Base-by-base conservation (phyloP, 2,797 vertebrate species). In the Carcharodon carcharias region DNA sequence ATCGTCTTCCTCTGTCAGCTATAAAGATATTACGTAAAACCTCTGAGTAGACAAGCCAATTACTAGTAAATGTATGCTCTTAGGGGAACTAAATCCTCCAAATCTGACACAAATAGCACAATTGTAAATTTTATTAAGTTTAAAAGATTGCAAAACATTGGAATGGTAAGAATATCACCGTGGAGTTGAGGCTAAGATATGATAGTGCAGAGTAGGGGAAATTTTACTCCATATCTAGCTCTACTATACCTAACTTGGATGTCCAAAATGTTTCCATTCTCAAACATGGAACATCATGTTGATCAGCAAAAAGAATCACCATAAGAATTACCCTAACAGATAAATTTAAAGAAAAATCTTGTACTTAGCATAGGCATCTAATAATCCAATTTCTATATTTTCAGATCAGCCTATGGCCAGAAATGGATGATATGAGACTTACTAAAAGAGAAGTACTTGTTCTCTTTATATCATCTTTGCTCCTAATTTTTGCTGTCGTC, bases 381-480 rank as follows among this genome's bases (percentile, higher is more conserved):
- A 45, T 67, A 23, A 67, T 26, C 23, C 7, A 67, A 45, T 93
- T 93, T 93, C 63, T 93, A 11, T 67, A 67, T 45, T 95, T 96
- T 35, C 69, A 96, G 96, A 93, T 96, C 69, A 96, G 96, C 71
- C 73, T 96, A 54, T 96, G 96, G 96, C 96, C 96, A 61, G 96
- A 96, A 67, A 96, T 96, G 96, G 96, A 96, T 93, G 92, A 89
- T 77, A 96, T 96, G 96, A 96, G 96, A 63, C 96, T 96, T 80
- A 96, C 96, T 45, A 82, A 65, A 65, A 65, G 91, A 94, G 96
- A 96, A 95, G 96, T 93, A 23, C 21, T 88, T 61, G 14, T 82
- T 23, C 85, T 96, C 28, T 40, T 73, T 63, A 23, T 96, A 35
- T 93, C 73, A 26, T 96, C 96, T 65, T 89, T 96, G 87, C 71